Conservation (phyloP, 2,113 vertebrate genomes). For the Megaceryle torquata region DNA sequence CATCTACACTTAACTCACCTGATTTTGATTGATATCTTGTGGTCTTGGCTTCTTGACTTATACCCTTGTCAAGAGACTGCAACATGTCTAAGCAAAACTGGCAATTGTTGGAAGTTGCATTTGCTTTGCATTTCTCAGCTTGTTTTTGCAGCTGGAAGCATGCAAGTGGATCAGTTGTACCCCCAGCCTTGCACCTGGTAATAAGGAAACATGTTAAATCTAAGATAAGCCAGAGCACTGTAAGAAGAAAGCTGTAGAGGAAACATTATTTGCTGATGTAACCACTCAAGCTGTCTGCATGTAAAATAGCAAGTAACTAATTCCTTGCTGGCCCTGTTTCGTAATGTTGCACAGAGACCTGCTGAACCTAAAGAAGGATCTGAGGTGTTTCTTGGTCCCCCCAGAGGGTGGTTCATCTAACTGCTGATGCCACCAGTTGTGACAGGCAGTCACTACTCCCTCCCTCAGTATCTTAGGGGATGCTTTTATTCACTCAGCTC, state of each 20-base stretch:
- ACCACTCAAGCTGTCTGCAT: background rate
- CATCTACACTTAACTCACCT: background rate
- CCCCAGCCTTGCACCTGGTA: conserved; percentile 83
- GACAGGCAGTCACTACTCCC: background rate
- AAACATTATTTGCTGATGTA: background rate
- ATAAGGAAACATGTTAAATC: background rate
- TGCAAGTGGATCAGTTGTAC: conserved; percentile 65
- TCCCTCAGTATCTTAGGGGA: fast-evolving
- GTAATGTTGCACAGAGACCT: too few species aligned
- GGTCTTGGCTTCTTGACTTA: background rate
- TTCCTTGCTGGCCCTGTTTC: too few species aligned
- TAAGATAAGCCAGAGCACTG: background rate
- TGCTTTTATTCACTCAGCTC: background rate
- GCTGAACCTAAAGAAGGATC: background rate
- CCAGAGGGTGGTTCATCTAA: too few species aligned
- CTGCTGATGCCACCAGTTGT: background rate
- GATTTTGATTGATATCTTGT: background rate
- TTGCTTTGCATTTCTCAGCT: conserved; percentile 54
- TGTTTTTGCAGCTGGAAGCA: conserved; percentile 71
- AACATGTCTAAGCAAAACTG: conserved; percentile 55
- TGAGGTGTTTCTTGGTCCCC: background rate
- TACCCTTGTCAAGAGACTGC: background rate
- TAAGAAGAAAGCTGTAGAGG: background rate
- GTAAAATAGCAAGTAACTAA: background rate
- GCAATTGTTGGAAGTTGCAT: conserved; percentile 27